Evolutionary conservation across 2,888 invertebrate species (phyloP).

Genomic region (Zygogramma bicolorata): DNA sequence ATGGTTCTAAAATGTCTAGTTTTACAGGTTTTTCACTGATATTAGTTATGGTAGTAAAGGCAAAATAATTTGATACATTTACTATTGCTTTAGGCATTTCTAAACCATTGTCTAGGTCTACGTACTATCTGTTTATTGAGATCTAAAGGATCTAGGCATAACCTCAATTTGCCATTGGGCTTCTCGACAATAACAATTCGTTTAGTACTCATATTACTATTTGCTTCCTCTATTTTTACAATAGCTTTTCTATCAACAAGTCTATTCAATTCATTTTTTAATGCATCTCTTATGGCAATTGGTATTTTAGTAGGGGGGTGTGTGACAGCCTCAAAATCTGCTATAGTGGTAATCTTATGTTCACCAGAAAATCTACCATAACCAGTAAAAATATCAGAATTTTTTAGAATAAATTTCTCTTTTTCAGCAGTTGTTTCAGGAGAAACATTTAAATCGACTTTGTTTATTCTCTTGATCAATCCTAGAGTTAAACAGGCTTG

Average conservation of each 20-base stretch:
- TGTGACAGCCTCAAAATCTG: slow-evolving; percentile 20
- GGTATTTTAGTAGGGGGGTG: slow-evolving; percentile 24
- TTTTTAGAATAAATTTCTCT: too few species aligned
- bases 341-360: slow-evolving; percentile 18
- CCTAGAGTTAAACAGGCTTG: slow-evolving; percentile 10
- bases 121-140: too few species aligned
- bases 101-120: too few species aligned
- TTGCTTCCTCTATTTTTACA: slow-evolving; percentile 31
- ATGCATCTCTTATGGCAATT: slow-evolving; percentile 15
- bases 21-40: too few species aligned
- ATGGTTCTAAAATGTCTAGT: too few species aligned
- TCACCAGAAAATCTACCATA: slow-evolving; percentile 11
- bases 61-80: too few species aligned
- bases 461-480: slow-evolving; percentile 1
- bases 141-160: slow-evolving; percentile 26
- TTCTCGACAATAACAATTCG: slow-evolving; percentile 35
- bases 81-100: too few species aligned
- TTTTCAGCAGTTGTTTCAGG: not conserved
- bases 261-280: slow-evolving; percentile 27
- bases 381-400: slow-evolving; percentile 24
- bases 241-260: slow-evolving; percentile 32
- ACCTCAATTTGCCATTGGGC: too few species aligned
- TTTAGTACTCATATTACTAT: slow-evolving; percentile 37
- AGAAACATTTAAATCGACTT: slow-evolving; percentile 14
- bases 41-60: too few species aligned